A percentile compares a stretch with the other conserved stretches of the same genome.
Evolutionary conservation across 2,113 vertebrate genomes (phyloP).

Genomic region (Gavialis gangeticus): DNA sequence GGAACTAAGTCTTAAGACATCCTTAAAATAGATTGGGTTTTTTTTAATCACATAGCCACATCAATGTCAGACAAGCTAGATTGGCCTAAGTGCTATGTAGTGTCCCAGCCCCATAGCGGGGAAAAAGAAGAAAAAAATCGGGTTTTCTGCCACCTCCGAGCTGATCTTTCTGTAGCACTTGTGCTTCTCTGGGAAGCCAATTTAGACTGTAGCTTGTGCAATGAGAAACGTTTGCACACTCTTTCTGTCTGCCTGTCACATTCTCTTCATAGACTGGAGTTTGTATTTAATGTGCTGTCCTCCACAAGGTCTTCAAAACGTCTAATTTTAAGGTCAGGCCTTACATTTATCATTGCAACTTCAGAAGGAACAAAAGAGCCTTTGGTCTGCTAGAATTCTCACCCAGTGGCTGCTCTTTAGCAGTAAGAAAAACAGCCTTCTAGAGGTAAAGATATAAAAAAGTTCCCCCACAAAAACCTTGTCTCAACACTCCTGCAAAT

Average conservation of each 20-base stretch:
- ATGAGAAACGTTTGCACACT: not conserved
- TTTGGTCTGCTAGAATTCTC: not conserved
- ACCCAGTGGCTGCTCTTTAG: not conserved
- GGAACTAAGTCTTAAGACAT: not conserved
- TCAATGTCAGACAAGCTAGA: not conserved
- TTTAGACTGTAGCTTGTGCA: not conserved
- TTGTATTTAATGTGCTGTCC: not conserved
- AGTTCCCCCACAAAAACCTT: not conserved
- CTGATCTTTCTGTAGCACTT: not conserved
- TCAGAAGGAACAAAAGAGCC: not conserved
- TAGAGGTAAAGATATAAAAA: not conserved
- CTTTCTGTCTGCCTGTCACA: not conserved
- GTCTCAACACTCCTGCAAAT: not conserved
- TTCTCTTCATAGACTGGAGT: not conserved
- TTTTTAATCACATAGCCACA: not conserved
- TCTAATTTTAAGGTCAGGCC: not conserved
- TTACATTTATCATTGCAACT: fast-evolving
- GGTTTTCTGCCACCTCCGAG: not conserved
- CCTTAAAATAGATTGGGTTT: not conserved
- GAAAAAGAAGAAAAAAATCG: not conserved
- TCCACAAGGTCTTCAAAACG: not conserved
- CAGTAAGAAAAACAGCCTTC: not conserved
- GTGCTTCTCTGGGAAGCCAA: not conserved
- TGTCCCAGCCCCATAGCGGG: not conserved
- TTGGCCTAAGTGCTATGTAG: not conserved